Evolutionary conservation across 2,113 vertebrate genomes (phyloP), one percentile per base, ranked within the genome.

Genomic region (Brachyistius frenatus): DNA sequence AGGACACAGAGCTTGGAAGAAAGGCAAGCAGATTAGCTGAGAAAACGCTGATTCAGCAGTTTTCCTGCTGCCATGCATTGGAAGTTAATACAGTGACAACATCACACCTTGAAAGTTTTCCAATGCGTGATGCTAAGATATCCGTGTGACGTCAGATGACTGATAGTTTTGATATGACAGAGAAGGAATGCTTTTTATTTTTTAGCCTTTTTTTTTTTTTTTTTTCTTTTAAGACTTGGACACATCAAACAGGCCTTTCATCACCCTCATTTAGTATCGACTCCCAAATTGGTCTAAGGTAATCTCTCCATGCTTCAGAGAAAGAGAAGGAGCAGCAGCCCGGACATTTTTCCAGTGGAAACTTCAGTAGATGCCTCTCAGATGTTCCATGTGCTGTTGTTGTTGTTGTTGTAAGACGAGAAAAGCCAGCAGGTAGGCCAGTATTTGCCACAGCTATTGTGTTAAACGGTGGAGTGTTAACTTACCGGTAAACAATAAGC

Each of bases 361-460:
- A 41, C 54, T 16, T 87, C 60, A 35, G 64, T 95, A 84, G 77
- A 96, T 95, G 95, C 94, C 93, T 60, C 66, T 95, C 89, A 90
- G 91, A 88, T 94, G 86, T 41, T 57, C 91, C 0, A 66, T 94
- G 77, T 95, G 95, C 90, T 94, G 56, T 56, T 93, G 78, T 63
- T 23, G 23, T 23, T 87, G 71, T 80, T 90, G 84, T 83, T 96
- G 94, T 91, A 94, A 94, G 81, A 81, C 83, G 74, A 88, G 55
- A 2, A 95, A 95, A 90, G 71, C 60, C 66, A 88, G 58, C 92
- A 96, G 96, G 95, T 96, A 95, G 81, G 90, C 75, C 78, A 69
- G 82, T 55, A 14, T 81, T 78, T 72, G 39, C 75, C 37, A 64
- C 66, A 47, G 62, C 35, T 69, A 16, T 14, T 57, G 37, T 60